phyloP scores from a whole-genome alignment of 2,888 invertebrate species.

The Carabus problematicus region DNA sequence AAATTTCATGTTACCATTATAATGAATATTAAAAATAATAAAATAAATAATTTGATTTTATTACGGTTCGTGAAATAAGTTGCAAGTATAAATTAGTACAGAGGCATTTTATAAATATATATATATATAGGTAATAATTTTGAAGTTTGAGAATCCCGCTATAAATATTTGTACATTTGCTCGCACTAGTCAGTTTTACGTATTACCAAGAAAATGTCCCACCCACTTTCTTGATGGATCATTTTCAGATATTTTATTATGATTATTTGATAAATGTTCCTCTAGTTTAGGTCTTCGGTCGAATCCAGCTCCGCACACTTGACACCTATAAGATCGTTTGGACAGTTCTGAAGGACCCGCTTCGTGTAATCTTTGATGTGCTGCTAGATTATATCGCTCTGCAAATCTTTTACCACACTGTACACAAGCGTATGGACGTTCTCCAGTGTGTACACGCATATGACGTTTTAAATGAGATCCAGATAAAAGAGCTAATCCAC shows the following conservation, averaged over 20 bases:
- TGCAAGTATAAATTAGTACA: too few species aligned
- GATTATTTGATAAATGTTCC: constrained; percentile 51
- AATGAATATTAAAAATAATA: too few species aligned
- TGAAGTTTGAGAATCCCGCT: too few species aligned
- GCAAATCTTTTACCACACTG: constrained; percentile 68
- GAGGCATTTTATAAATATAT: too few species aligned
- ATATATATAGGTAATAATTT: too few species aligned
- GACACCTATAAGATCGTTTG: constrained; percentile 47
- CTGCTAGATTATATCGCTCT: constrained; percentile 60
- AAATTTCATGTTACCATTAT: too few species aligned
- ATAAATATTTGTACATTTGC: constrained; percentile 10
- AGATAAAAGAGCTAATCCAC: constrained; percentile 68
- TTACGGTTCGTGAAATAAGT: too few species aligned
- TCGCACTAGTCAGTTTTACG: background rate
- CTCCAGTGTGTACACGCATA: constrained; percentile 71
- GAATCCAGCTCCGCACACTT: constrained; percentile 51
- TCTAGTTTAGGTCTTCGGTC: constrained; percentile 52
- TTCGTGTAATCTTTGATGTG: constrained; percentile 52
- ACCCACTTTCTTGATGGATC: constrained; percentile 47
- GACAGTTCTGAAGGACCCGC: constrained; percentile 36
- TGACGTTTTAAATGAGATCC: constrained; percentile 73
- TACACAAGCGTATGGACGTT: constrained; percentile 66
- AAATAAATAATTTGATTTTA: too few species aligned
- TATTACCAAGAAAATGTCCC: constrained; percentile 40
- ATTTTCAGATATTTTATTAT: constrained; percentile 48